Evolutionary conservation across 2,888 invertebrate species (phyloP), one percentile per base, ranked within the genome.

Genomic region (Drosophila vallismaia): DNA sequence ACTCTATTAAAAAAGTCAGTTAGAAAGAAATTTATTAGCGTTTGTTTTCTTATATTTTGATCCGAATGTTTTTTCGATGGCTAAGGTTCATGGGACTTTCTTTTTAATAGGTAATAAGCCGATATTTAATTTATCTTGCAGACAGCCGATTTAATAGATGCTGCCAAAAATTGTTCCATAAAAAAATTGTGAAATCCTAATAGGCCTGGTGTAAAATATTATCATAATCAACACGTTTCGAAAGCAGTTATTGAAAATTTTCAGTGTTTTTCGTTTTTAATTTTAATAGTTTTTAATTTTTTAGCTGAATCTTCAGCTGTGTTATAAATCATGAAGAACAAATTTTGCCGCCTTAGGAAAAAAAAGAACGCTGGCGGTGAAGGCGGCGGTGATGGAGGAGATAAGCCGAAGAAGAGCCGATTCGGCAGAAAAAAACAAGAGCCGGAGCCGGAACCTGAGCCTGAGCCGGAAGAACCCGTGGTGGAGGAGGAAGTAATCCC

Each of bases 401-500:
- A 4, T 5, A 28, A 28, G 28, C 4, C 28, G 6, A 36, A 10
- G 4, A 33, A 33, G 10, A 33, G 33, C 1, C 33, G 33, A n/a
- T 36, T 36, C n/a, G 36, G 36, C 2, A 36, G 12, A 36, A 36
- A 36, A 8, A 14, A 42, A 8, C 4, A 8, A 19, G 19, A 42
- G 42, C 42, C 19, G 3, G 42, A 42, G 19, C 36, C 36, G 5
- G 36, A 36, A n/a, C 36, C 36, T 2, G 36, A 36, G n/a, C 36
- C 36, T 2, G 36, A 36, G 36, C 36, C 36, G 5, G 36, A 36
- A 36, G 36, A 36, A n/a, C 36, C 36, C 1, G 2, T 2, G 1
- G 36, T n/a, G 9, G 55, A 48, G 3, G 28, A 28, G 10, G 55
- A 55, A 26, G 36, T 55, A 9, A 31, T 55, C 8, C 55, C 55